phyloP scores from a whole-genome alignment of 2,113 vertebrate species.

The Pao palembangensis region DNA sequence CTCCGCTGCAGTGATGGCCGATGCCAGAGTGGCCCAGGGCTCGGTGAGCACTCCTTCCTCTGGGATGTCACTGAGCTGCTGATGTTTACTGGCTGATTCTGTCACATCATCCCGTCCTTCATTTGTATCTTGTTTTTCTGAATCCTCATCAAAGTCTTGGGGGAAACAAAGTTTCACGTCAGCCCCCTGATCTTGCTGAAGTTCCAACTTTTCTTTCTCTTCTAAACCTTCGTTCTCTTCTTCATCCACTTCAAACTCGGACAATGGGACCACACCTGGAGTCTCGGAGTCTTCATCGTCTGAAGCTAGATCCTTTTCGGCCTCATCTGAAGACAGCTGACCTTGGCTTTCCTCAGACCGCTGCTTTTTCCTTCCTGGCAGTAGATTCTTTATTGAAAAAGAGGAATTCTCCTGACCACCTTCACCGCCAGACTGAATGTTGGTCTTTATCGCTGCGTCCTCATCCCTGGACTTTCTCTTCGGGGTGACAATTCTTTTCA shows the following conservation, averaged over 20 bases:
- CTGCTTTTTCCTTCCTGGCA: slow-evolving; percentile 83
- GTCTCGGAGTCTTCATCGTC: slow-evolving; percentile 85
- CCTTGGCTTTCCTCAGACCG: slow-evolving; percentile 78
- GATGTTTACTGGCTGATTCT: slow-evolving; percentile 65
- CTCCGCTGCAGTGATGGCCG: slow-evolving; percentile 79
- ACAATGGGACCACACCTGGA: slow-evolving; percentile 87
- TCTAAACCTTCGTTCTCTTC: slow-evolving; percentile 13
- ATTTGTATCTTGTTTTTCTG: slow-evolving; percentile 38
- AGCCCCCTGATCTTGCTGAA: slow-evolving; percentile 17
- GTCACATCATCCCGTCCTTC: slow-evolving; percentile 59
- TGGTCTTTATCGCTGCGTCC: slow-evolving; percentile 78
- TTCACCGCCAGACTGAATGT: slow-evolving; percentile 77
- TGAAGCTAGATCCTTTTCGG: slow-evolving; percentile 61
- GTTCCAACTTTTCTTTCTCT: slow-evolving; percentile 2
- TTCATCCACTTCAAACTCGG: slow-evolving; percentile 84
- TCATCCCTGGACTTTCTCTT: slow-evolving; percentile 83
- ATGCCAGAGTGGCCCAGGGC: slow-evolving; percentile 39
- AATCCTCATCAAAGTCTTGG: slow-evolving; percentile 7
- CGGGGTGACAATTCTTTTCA: slow-evolving; percentile 88
- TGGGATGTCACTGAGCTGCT: slow-evolving; percentile 74
- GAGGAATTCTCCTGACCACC: slow-evolving; percentile 80
- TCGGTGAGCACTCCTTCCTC: slow-evolving; percentile 74
- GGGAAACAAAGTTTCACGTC: slow-evolving; percentile 9
- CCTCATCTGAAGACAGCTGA: slow-evolving; percentile 65
- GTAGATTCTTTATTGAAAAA: slow-evolving; percentile 86